Percentiles rank a stretch among this genome's conserved stretches.
Conservation (phyloP, 2,888 invertebrate genomes). For the Caenorhabditis uteleia region DNA sequence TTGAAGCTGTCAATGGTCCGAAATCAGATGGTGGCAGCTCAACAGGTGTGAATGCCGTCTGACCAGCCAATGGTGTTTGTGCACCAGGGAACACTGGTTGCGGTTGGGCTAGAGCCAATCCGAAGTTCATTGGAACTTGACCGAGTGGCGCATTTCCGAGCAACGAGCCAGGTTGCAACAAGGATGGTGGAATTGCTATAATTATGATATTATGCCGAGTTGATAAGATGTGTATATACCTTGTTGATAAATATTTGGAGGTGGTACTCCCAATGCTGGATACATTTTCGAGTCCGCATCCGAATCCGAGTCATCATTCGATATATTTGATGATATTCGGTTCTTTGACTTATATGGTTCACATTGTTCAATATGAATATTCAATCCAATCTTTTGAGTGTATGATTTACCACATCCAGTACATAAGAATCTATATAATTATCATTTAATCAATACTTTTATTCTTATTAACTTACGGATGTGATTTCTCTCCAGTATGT, state of each 20-base stretch:
- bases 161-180: no score
- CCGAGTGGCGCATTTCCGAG: no score
- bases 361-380: constrained; percentile 67
- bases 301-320: constrained; percentile 35
- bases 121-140: constrained; percentile 14
- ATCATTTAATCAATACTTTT: background rate
- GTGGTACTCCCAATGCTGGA: constrained; percentile 7
- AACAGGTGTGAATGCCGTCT: constrained; percentile 33
- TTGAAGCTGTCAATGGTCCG: constrained; percentile 39
- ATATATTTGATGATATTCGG: constrained; percentile 4
- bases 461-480: constrained; percentile 51
- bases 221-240: no score
- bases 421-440: constrained; percentile 53
- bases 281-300: constrained; percentile 16
- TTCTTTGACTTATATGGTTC: constrained; percentile 27
- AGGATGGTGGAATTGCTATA: no score
- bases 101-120: constrained; percentile 9
- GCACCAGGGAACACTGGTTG: constrained; percentile 8
- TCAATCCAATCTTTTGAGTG: constrained; percentile 65
- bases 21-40: constrained; percentile 35
- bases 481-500: constrained; percentile 67
- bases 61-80: constrained; percentile 8
- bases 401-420: constrained; percentile 64
- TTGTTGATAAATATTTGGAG: constrained; percentile 31
- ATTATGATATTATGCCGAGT: no score